Percentiles rank a stretch among this genome's conserved stretches.
Conservation (phyloP, 2,797 vertebrate species). For the Halcyon smyrnensis region DNA sequence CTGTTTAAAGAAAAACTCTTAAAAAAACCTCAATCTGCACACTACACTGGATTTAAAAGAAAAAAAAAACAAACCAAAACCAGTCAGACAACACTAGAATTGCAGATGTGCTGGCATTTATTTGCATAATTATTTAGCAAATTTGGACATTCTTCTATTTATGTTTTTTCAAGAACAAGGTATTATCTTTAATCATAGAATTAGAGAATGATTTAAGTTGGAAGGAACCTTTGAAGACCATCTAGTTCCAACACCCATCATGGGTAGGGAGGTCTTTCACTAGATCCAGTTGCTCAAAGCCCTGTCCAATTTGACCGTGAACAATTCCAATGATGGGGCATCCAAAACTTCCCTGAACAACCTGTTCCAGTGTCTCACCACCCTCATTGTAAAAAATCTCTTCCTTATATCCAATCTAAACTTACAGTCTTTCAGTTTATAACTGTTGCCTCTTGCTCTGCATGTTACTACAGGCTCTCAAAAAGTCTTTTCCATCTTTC, state of each 20-base stretch:
- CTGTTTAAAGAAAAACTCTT: neutral
- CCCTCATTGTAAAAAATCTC: neutral
- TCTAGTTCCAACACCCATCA: neutral
- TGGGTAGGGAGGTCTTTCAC: neutral
- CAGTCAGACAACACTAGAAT: neutral
- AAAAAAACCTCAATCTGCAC: neutral
- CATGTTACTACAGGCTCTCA: neutral
- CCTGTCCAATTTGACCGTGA: neutral
- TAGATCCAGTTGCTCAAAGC: neutral
- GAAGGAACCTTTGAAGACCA: neutral
- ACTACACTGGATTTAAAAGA: neutral
- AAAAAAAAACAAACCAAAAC: neutral
- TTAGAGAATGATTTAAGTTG: neutral
- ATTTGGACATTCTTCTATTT: neutral
- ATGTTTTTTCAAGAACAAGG: neutral
- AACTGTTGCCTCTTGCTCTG: neutral
- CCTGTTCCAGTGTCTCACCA: neutral
- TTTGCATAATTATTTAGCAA: neutral
- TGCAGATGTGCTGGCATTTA: neutral
- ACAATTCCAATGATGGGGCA: neutral
- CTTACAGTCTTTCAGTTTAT: neutral
- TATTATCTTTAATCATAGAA: neutral
- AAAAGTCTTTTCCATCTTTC: neutral
- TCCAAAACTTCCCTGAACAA: neutral
- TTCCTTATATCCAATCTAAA: neutral